Evolutionary conservation across 1,140 invertebrate genomes (phyloP), one percentile per base, ranked within the genome.

Genomic region (Drosophila pruinosa): DNA sequence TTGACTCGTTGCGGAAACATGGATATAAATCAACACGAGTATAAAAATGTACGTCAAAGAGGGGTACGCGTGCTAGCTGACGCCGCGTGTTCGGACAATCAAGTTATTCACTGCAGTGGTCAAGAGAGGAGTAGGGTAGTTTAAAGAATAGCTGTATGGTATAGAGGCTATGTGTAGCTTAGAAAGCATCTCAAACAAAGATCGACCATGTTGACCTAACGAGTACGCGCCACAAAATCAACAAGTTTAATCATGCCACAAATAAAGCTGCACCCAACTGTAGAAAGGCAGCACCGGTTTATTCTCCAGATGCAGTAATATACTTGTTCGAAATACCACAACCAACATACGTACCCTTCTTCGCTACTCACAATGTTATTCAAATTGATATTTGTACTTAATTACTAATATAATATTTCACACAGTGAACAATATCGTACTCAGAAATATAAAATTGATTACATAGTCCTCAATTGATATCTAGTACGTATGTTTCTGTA

Each of bases 191-290:
- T 38, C 69, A 71, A 81, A 82, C 78, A 78, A 75, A 72, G 59
- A 31, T 54, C 36, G 45, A 21, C 59, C 62, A 82, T 74, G 67
- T 68, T 78, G 72, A 78, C 72, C 75, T 82, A 88, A 88, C 88
- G 82, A 88, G 75, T 76, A 68, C 80, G 68, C 78, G 78, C 82
- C 82, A 75, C 82, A 88, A 83, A 83, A 86, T 86, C 77, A 83
- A 88, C 82, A 83, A 88, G 78, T 78, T 78, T 71, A 75, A 78
- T 82, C 82, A 79, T 70, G 67, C 65, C 78, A 88, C 75, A 75
- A 72, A 88, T 70, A 70, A 67, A 88, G 64, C 75, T 67, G 41
- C 39, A 67, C 69, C 41, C 71, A 53, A 21, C 26, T 24, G 48
- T 15, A 43, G 8, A n/a, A 61, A 38, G 45, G 2, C 31, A 59